These are phyloP conservation scores for Lethenteron camtschaticum DNA, from an alignment of 2,113 vertebrate species.

Conservation along the genomic window DNA sequence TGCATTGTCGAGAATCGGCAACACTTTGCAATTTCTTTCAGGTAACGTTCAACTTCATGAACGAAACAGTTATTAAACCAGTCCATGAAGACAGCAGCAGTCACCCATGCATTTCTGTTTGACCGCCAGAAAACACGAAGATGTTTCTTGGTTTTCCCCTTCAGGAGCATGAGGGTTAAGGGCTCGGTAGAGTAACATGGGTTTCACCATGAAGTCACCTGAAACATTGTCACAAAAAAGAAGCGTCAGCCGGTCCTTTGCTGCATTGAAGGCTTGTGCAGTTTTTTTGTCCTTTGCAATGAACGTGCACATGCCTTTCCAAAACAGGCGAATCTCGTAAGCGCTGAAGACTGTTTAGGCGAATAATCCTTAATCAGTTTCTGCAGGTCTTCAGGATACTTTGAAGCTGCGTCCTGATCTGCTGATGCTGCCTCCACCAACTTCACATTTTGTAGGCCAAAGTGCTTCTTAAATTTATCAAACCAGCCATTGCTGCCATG, in stretches of 20 bases:
- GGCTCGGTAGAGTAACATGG: conserved; percentile 4
- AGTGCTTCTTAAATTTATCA: conserved; percentile 6
- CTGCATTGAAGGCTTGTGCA: conserved; percentile 7
- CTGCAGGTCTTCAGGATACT: conserved; percentile 3
- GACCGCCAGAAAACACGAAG: conserved; percentile 6
- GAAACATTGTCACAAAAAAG: conserved; percentile 5
- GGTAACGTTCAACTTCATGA: conserved; percentile 6
- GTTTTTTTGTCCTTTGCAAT: conserved; percentile 7
- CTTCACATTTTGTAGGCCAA: conserved; percentile 3
- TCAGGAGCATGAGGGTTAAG: neutral
- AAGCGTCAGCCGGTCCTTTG: conserved; percentile 9
- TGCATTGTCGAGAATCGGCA: conserved; percentile 8
- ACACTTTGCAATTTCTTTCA: conserved; percentile 7
- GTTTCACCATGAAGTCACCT: conserved; percentile 5
- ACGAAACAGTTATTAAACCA: conserved; percentile 9
- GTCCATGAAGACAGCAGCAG: conserved; percentile 3
- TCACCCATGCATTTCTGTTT: conserved; percentile 7
- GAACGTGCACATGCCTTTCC: conserved; percentile 9
- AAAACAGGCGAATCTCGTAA: conserved; percentile 7
- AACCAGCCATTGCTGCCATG: conserved; percentile 8
- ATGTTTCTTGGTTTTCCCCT: conserved; percentile 6
- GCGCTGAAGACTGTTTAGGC: conserved; percentile 9
- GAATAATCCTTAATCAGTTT: conserved; percentile 2
- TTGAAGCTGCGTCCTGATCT: neutral
- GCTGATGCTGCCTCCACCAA: neutral